Base-by-base conservation (phyloP, 2,113 vertebrate species). In the Acrocephalus kingi region DNA sequence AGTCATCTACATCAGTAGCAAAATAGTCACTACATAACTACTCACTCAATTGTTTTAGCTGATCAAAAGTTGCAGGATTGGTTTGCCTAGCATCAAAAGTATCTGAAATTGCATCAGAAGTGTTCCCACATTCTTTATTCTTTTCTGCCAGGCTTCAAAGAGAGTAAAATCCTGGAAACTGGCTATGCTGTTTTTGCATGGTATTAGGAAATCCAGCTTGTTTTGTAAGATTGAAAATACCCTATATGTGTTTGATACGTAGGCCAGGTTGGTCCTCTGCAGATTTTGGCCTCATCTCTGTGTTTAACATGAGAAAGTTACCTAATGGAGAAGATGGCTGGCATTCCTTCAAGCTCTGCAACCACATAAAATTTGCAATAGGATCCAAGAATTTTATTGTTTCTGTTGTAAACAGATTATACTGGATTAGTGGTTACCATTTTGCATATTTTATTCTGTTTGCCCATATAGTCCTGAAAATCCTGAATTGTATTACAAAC, bases 391-490 rank as follows among this genome's bases (percentile, higher is more conserved):
- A 74, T 31, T 63, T 69, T 82, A 63, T 79, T 91, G 46, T 91
- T 96, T 91, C 89, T 97, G 27, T 87, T 93, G 51, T 85, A 96
- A 94, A 93, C 33, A 88, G 75, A 93, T 94, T 69, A 55, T 88
- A 67, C n/a, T 86, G 45, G 72, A 45, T 94, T 96, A 91, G 55
- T 77, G 75, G 52, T 86, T 90, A 71, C 25, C 33, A 72, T 92
- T 95, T 88, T 92, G 35, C 51, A 15, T 91, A 18, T n/a, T 90
- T 84, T 80, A 23, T 55, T 82, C 27, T 76, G 41, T 85, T 94
- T 80, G 63, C 45, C 28, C 2, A 1, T 85, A 66, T 74, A 67
- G 43, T 63, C 33, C 51, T 88, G 72, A 94, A 92, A 90, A 74
- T 72, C 55, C 48, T 63, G 27, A 73, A 10, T 48, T 67, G 17